Conservation (phyloP, 2,888 invertebrate species). For the Chalcis sispes region DNA sequence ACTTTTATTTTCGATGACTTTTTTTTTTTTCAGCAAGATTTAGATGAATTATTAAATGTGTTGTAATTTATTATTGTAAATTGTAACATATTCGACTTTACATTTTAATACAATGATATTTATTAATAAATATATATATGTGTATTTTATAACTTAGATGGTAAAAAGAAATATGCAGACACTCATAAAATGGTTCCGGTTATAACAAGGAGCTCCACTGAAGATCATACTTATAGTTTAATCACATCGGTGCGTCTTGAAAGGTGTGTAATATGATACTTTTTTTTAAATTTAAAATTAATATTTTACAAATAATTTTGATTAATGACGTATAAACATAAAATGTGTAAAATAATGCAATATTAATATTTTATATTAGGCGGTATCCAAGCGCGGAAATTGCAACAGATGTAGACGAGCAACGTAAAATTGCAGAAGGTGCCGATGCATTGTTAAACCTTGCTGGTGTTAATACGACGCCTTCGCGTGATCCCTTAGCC, state of each 20-base stretch:
- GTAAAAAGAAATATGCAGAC: slow-evolving; percentile 69
- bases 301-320: too few relatives aligned
- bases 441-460: slow-evolving; percentile 87
- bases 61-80: not conserved
- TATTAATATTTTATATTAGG: slow-evolving; percentile 16
- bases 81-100: not conserved
- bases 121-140: not conserved
- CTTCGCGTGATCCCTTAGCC: slow-evolving; percentile 60
- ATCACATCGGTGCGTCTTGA: slow-evolving; percentile 72
- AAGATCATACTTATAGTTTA: slow-evolving; percentile 93
- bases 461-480: slow-evolving; percentile 79
- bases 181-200: slow-evolving; percentile 78
- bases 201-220: slow-evolving; percentile 92
- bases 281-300: too few relatives aligned
- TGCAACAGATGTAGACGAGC: slow-evolving; percentile 80
- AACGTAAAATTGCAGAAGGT: slow-evolving; percentile 85
- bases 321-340: too few relatives aligned
- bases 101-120: slow-evolving; percentile 16
- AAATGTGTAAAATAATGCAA: slow-evolving; percentile 1
- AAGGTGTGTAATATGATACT: slow-evolving; percentile 62
- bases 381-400: slow-evolving; percentile 4
- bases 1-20: too few relatives aligned
- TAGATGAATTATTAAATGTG: not conserved
- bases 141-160: slow-evolving; percentile 63
- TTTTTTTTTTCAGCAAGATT: not conserved